phyloP scores from a whole-genome alignment of 2,888 invertebrate species.

The Orthonevra nobilis region DNA sequence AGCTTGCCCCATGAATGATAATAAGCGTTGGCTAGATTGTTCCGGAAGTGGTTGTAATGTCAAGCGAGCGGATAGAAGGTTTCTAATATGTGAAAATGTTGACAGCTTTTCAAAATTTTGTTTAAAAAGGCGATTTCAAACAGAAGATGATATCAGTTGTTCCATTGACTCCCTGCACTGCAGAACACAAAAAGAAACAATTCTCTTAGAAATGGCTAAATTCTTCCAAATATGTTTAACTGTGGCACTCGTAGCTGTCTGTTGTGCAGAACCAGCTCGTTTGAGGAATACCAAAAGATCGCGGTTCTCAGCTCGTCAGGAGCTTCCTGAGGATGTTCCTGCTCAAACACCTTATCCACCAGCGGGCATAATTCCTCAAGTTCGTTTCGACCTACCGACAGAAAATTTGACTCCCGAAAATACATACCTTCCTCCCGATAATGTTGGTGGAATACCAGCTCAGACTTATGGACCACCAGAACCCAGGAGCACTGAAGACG shows the following conservation, averaged over 20 bases:
- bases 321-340: conserved; percentile 34
- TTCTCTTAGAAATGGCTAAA: conserved; percentile 41
- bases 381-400: conserved; percentile 75
- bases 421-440: conserved; percentile 74
- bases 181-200: conserved; percentile 13
- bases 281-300: conserved; percentile 30
- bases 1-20: conserved; percentile 30
- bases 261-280: conserved; percentile 36
- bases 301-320: conserved; percentile 32
- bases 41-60: conserved; percentile 48
- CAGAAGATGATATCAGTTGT: conserved; percentile 44
- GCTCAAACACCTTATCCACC: conserved; percentile 75
- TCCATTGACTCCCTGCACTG: conserved; percentile 6
- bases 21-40: conserved; percentile 22
- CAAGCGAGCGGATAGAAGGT: conserved; percentile 38
- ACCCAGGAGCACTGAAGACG: neutral
- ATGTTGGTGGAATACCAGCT: conserved; percentile 70
- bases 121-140: conserved; percentile 50
- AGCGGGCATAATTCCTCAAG: conserved; percentile 75
- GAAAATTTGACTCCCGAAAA: conserved; percentile 73
- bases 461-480: conserved; percentile 74
- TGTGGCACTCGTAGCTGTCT: conserved; percentile 13
- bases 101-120: conserved; percentile 23
- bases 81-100: conserved; percentile 42
- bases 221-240: conserved; percentile 30